Evolutionary conservation across 2,797 vertebrate genomes (phyloP), one percentile per base, ranked within the genome.

Genomic region (Sylvia borin): DNA sequence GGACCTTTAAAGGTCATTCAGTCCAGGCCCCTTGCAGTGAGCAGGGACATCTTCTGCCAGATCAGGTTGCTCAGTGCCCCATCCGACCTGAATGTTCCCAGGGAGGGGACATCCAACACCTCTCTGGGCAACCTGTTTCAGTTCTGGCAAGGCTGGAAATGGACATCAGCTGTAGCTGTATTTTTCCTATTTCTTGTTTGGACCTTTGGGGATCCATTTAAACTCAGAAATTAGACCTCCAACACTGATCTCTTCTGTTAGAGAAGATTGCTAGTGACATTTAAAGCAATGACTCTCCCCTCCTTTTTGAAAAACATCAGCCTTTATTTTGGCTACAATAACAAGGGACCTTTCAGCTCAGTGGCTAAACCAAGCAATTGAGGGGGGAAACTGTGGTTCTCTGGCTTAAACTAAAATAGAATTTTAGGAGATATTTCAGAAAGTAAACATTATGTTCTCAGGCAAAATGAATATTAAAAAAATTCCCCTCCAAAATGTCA

Each of bases 401-500:
- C 54, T 42, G 38, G 18, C 36, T 93, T 87, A 66, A 92, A 70
- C 18, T 85, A 78, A 76, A 84, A 43, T 1, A 70, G 42, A 85
- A 76, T 57, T 67, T 40, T 36, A 79, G 60, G 26, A 90, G 16
- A 27, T 60, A 73, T 29, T 90, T 64, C 24, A 10, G 60, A 73
- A 89, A 75, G 51, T 40, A 8, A 61, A 93, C 54, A 16, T 60
- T 7, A 38, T 48, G 20, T 45, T 67, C 26, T 45, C 16, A 40
- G 24, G 22, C 14, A 90, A 86, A 78, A 6, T n/a, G 24, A 86
- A 61, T 48, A 71, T 26, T 82, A 31, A 73, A n/a, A n/a, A 38
- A 55, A 84, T 66, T 87, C 8, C 36, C 24, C 27, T 87, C n/a
- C 53, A 92, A 93, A 93, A 94, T 74, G 68, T 91, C 77, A 43